Evolutionary conservation across 2,888 invertebrate species (phyloP), one percentile per base, ranked within the genome.

Genomic region (Hydroisotoma schaefferi): DNA sequence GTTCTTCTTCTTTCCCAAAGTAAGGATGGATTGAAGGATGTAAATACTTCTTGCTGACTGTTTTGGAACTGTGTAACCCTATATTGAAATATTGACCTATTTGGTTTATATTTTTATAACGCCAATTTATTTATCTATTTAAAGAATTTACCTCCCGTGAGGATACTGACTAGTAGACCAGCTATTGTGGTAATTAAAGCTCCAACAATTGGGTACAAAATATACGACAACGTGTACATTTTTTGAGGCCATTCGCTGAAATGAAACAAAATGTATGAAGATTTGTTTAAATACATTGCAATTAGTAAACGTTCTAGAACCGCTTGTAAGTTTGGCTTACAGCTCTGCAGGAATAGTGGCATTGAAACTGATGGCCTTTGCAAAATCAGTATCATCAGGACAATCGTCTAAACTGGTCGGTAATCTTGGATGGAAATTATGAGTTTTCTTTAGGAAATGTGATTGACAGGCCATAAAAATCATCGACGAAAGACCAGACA

Each of bases 191-290:
- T 65, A 25, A 72, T 66, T 8, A 66, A 8, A 15, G 61, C 57
- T 12, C 72, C 72, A 20, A 69, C 56, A 37, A 68, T 62, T 0
- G 72, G 66, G 44, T 67, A 72, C 23, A 67, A 49, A 5, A 70
- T 57, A 25, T 70, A 69, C 0, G 67, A 68, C 20, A 72, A 23
- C 1, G 72, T 65, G 33, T 55, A 72, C 3, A 72, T 12, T 27
- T 70, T 72, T 12, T 64, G 63, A 0, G 70, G 68, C 57, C 57
- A 70, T 18, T 61, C 67, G 25, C 70, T 70, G 18, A 1, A 47
- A 49, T 48, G 38, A 22, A 12, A 52, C 15, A 29, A n/a, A 28
- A 26, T 12, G 44, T 8, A 23, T 20, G 27, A 58, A 53, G 33
- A 15, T 33, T 15, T 33, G 33, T 33, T 33, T 33, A 10, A 10